Percentiles rank a stretch among this genome's conserved stretches.
phyloP scores from a whole-genome alignment of 2,797 vertebrate genomes.

The Alauda arvensis region DNA sequence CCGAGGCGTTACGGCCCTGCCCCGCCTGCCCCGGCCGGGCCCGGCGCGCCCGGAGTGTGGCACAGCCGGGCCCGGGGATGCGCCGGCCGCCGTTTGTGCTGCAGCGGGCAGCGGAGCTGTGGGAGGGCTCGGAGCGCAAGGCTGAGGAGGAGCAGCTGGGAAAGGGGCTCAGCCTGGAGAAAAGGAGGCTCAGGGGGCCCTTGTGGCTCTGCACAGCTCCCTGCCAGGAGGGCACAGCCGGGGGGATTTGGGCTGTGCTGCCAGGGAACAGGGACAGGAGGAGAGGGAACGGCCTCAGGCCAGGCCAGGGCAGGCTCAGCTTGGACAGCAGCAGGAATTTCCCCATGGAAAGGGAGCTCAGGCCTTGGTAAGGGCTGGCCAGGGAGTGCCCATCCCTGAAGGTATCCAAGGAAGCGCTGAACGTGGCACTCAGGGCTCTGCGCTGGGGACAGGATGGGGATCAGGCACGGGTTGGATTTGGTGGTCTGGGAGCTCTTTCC shows the following conservation, averaged over 20 bases:
- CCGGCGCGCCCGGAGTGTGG: not conserved
- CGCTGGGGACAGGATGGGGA: accelerated
- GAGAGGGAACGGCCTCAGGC: not conserved
- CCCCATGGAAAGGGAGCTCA: accelerated
- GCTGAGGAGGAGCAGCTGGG: too few relatives aligned
- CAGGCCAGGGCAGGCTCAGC: not conserved
- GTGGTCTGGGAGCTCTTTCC: not conserved
- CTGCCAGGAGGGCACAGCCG: not conserved
- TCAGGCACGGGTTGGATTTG: accelerated
- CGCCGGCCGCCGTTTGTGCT: not conserved
- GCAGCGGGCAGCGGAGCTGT: accelerated
- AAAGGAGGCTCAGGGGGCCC: not conserved
- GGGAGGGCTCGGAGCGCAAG: not conserved
- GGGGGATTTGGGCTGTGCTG: not conserved
- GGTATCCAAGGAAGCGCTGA: accelerated
- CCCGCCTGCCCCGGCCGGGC: not conserved
- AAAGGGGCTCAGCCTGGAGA: not conserved
- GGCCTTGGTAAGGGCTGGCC: not conserved
- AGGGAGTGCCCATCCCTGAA: too few relatives aligned
- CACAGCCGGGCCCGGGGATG: not conserved
- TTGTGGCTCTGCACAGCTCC: not conserved
- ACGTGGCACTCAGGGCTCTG: accelerated
- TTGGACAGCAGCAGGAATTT: accelerated
- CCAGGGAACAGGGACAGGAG: not conserved
- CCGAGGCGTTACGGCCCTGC: not conserved